Conservation (phyloP, 1,140 invertebrate species). For the Hestina assimilis region DNA sequence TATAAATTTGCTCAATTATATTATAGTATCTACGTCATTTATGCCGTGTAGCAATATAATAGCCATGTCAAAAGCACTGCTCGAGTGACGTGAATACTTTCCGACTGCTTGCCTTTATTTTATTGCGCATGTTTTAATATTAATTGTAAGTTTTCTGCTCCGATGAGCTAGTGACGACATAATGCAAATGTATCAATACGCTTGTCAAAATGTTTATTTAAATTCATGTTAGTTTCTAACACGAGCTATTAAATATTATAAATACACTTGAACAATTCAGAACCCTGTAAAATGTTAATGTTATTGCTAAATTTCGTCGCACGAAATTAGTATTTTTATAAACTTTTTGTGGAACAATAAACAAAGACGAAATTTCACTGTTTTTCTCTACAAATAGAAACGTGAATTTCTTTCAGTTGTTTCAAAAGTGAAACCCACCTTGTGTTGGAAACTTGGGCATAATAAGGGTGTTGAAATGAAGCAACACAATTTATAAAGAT, state of each 20-base stretch:
- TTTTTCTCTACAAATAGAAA: conserved; percentile 13
- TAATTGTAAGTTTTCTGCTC: conserved; percentile 74
- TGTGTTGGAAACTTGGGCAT: background rate
- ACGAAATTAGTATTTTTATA: background rate
- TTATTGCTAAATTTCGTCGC: conserved; percentile 3
- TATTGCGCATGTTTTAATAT: conserved; percentile 77
- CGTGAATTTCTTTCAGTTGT: conserved; percentile 8
- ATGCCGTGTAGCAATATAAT: conserved; percentile 53
- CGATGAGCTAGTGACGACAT: conserved; percentile 47
- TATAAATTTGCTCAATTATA: conserved; percentile 20
- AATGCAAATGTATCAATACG: conserved; percentile 59
- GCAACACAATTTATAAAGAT: too few relatives aligned
- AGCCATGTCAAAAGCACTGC: conserved; percentile 69
- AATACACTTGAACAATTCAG: conserved; percentile 13
- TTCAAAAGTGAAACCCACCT: background rate
- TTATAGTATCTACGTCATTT: conserved; percentile 32
- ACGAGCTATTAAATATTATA: conserved; percentile 49
- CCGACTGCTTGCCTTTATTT: conserved; percentile 73
- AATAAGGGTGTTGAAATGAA: background rate
- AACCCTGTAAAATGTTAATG: conserved; percentile 5
- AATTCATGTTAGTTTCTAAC: conserved; percentile 44
- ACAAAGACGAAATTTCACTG: background rate
- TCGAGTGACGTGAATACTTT: conserved; percentile 69
- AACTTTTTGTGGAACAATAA: conserved; percentile 3
- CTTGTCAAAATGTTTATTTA: conserved; percentile 63